Evolutionary conservation across 2,888 invertebrate species (phyloP), one percentile per base, ranked within the genome.

Genomic region (Acanthopleura granulata): DNA sequence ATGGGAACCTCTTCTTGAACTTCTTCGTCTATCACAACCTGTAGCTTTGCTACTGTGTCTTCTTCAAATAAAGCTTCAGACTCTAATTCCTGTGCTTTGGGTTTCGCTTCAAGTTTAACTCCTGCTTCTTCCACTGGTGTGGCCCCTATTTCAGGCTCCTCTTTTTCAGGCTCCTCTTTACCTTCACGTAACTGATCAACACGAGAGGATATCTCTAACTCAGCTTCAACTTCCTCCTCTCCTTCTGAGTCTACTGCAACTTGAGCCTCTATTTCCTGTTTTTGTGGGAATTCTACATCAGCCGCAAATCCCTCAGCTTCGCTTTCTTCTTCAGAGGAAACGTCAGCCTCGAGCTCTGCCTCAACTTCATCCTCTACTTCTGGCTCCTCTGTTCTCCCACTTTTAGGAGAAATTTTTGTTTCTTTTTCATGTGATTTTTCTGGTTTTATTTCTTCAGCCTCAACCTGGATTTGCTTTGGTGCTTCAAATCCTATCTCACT

Each of bases 331-430:
- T 86, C 86, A 76, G 88, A 83, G 85, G 87, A 88, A 0, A 83
- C 78, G 62, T 88, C 78, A 49, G 51, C 61, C 25, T 40, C 49
- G 30, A 74, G 14, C n/a, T 77, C 73, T 69, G 61, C 40, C 22
- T 71, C 73, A 62, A 77, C 86, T 84, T 93, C n/a, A n/a, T n/a
- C 93, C 81, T 93, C 93, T 66, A 92, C 91, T 87, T 94, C 93
- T 75, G 9, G 3, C 40, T 94, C 89, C 1, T 77, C 74, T 27
- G 79, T 76, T 62, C 78, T 76, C 12, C 74, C 76, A 76, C 78
- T 40, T 40, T 40, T n/a, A n/a, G n/a, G 3, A 6, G 4, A 3
- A 40, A 3, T 74, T 57, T 62, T 40, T 18, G 15, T n/a, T 18
- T n/a, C 40, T 40, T 40, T 9, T 40, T 40, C 40, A 40, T 6